Base-by-base conservation (phyloP, 1,140 invertebrate species). In the Drosophila elegans region DNA sequence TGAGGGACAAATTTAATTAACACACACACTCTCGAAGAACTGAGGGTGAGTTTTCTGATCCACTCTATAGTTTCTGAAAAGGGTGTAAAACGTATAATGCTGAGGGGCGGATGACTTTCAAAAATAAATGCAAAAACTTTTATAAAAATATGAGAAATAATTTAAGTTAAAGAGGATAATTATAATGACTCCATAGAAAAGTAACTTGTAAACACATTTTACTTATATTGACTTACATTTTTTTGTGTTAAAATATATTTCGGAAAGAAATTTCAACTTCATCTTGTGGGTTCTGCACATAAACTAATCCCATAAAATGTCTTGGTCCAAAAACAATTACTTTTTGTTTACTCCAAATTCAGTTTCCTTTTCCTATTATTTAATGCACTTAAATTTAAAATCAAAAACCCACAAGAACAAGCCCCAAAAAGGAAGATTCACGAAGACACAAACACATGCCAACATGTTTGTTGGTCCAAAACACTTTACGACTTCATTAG, bases 401-500 rank as follows among this genome's bases (percentile, higher is more conserved):
- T 55, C 51, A 41, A 55, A 55, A 75, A 85, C 81, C 82, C 81
- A 80, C 82, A 78, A 74, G 54, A 54, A 82, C 46, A 59, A 51
- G 56, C 61, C 64, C 63, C 56, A 53, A 67, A 74, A 32, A 44
- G 16, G 27, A 41, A 45, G 60, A 68, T 64, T 64, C 36, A 48
- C 34, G 48, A 25, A 48, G 38, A 10, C 42, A 32, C 55, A 34
- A 25, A 61, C 49, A 66, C 73, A 75, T 84, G 60, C 76, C 80
- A 85, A 64, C 81, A 80, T 80, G 80, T 63, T 52, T 60, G 61
- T 45, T 60, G 67, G 60, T 42, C 73, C 59, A 48, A 73, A 45
- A 57, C 46, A 48, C 46, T 85, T 85, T 86, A 88, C 80, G 83
- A 72, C 83, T 86, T 86, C 79, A 88, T 85, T 88, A 88, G 69